phyloP scores from a whole-genome alignment of 2,888 invertebrate species.

The Disparrhopalites patrizii region DNA sequence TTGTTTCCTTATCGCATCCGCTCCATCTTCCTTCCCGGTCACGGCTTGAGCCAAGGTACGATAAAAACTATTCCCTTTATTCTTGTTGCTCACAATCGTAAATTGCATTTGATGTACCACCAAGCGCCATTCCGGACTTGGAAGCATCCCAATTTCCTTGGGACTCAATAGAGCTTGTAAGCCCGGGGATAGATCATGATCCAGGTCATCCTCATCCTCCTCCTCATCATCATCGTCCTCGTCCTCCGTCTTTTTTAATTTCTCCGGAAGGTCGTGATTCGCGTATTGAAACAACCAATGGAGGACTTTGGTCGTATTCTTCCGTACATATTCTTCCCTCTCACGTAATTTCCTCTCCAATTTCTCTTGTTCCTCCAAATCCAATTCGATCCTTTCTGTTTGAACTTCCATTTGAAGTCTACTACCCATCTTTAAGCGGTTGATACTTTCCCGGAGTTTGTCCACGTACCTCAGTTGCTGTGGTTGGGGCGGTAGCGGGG shows the following conservation, averaged over 20 bases:
- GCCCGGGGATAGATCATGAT: neutral
- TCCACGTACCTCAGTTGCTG: too few species aligned
- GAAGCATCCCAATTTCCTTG: neutral
- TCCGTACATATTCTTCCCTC: neutral
- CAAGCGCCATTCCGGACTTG: slow-evolving; percentile 4
- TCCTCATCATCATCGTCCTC: neutral
- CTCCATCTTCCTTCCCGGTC: neutral
- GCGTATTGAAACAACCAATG: slow-evolving; percentile 12
- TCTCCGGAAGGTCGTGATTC: neutral
- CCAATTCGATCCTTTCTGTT: neutral
- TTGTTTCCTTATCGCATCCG: neutral
- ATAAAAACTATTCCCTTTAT: slow-evolving; percentile 17
- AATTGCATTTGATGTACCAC: neutral
- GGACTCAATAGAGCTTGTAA: neutral
- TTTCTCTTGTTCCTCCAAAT: neutral
- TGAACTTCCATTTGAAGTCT: neutral
- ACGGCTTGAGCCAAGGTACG: slow-evolving; percentile 13
- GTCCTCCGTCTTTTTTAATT: neutral
- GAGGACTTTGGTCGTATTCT: slow-evolving; percentile 1
- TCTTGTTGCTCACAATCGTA: neutral
- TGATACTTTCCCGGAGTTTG: too few species aligned
- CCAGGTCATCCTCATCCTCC: neutral
- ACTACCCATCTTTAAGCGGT: too few species aligned
- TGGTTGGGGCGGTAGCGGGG: too few species aligned
- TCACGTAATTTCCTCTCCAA: neutral